Evolutionary conservation across 2,888 invertebrate genomes (phyloP).

Genomic region (Chesias legatella): DNA sequence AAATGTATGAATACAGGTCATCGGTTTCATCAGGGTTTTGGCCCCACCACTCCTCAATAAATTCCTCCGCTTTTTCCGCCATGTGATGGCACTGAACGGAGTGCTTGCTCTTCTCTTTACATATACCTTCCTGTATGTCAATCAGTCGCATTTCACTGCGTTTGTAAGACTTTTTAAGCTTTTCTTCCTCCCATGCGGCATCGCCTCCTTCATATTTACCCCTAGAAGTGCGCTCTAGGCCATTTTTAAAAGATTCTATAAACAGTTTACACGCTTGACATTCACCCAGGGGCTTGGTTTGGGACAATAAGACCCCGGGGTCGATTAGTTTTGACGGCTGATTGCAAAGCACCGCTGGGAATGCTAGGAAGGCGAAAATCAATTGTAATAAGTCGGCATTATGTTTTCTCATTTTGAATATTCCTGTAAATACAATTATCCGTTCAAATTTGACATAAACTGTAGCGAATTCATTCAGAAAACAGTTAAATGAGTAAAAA

Average conservation of each 20-base stretch:
- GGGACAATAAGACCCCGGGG: constrained; percentile 48
- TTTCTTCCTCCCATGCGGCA: constrained; percentile 95
- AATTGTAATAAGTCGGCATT: constrained; percentile 25
- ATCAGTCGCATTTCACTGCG: constrained; percentile 93
- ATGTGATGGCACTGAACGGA: constrained; percentile 91
- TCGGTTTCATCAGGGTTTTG: constrained; percentile 65
- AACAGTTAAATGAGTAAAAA: constrained; percentile 9
- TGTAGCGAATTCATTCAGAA: constrained; percentile 32
- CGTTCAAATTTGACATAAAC: constrained; percentile 17
- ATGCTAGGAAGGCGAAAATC: constrained; percentile 28
- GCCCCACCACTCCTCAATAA: constrained; percentile 95
- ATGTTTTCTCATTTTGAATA: constrained; percentile 38
- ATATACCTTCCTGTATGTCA: constrained; percentile 94
- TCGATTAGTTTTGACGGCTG: constrained; percentile 47
- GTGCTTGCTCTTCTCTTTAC: constrained; percentile 86
- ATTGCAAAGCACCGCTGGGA: constrained; percentile 40
- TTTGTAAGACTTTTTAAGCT: constrained; percentile 88
- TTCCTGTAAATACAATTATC: constrained; percentile 40
- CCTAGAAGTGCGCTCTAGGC: constrained; percentile 89
- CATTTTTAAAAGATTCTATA: constrained; percentile 88
- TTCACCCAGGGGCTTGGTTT: constrained; percentile 82
- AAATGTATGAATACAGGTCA: constrained; percentile 83
- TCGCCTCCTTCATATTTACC: constrained; percentile 96
- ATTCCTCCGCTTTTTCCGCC: constrained; percentile 89
- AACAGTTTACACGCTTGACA: constrained; percentile 89